Evolutionary conservation across 2,797 vertebrate genomes (phyloP), one percentile per base, ranked within the genome.

Genomic region (Acipenser ruthenus): DNA sequence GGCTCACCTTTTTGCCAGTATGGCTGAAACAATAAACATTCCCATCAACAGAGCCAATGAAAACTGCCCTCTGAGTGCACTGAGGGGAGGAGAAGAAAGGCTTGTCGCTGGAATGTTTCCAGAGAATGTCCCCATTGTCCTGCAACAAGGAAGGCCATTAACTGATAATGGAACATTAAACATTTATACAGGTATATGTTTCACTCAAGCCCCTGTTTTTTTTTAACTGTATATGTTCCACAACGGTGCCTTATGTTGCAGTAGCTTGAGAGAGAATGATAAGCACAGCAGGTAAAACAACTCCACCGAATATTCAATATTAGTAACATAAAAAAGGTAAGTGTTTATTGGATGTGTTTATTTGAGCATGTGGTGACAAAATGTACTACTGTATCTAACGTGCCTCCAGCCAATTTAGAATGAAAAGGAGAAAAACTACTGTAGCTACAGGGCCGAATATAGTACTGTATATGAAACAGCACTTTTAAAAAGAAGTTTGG

Each of bases 61-160:
- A 89, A 10, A 97, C 6, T 0, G 60, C 80, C 1, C 71, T 78
- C 47, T 79, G 79, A 66, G 77, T 88, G 77, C 83, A 89, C 68
- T 77, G 84, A 10, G 96, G 94, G 0, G 96, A 97, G 0, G 96
- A 95, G 80, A 99, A 99, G 73, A 99, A 88, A 0, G 97, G 95
- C 62, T 83, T 83, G 55, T 85, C 84, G 71, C 89, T 84, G 67
- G 60, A 60, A 66, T 67, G 68, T 8, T 84, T 91, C 96, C 96
- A 99, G 72, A 94, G 56, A 52, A 77, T 77, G 9, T 65, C 78
- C 1, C 95, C 95, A 0, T 48, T 86, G 69, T 87, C 86, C 97
- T 99, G 78, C 6, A 68, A 75, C 13, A 37, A 48, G 63, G 79
- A 67, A 61, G 10, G 63, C 23, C 15, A 9, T 12, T 50, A 3